phyloP scores from a whole-genome alignment of 2,113 vertebrate genomes.

The Opisthocomus hoazin region DNA sequence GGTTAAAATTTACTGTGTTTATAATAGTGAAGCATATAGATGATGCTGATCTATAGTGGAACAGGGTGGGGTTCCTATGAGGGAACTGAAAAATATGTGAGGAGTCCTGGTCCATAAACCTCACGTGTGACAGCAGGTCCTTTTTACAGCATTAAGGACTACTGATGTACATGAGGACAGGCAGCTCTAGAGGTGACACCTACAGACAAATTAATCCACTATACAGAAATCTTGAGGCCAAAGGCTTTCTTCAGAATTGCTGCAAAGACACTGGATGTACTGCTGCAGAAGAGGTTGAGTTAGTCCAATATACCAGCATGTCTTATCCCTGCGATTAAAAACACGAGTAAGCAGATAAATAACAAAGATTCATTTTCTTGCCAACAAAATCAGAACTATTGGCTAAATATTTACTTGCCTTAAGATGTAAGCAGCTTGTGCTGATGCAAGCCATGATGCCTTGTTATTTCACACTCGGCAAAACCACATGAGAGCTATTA shows the following conservation, averaged over 20 bases:
- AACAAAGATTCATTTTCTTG: background rate
- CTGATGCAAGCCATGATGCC: background rate
- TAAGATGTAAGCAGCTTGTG: background rate
- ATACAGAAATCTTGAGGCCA: background rate
- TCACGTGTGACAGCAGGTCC: background rate
- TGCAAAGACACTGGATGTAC: background rate
- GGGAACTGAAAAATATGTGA: background rate
- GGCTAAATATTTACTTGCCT: conserved; percentile 36
- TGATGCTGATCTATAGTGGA: background rate
- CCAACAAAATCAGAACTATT: background rate
- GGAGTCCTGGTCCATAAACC: background rate
- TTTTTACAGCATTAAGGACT: background rate
- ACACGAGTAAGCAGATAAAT: background rate
- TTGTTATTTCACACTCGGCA: background rate
- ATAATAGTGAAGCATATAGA: background rate
- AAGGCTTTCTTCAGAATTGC: background rate
- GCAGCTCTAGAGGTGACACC: background rate
- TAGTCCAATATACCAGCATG: background rate
- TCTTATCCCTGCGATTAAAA: background rate
- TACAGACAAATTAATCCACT: background rate
- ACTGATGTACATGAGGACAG: background rate
- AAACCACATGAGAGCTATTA: background rate
- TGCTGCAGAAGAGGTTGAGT: background rate
- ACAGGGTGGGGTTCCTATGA: background rate
- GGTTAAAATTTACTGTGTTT: background rate